Percentiles rank a stretch among this genome's conserved stretches.
Conservation (phyloP, 2,797 vertebrate species). For the Crypturellus tataupa region DNA sequence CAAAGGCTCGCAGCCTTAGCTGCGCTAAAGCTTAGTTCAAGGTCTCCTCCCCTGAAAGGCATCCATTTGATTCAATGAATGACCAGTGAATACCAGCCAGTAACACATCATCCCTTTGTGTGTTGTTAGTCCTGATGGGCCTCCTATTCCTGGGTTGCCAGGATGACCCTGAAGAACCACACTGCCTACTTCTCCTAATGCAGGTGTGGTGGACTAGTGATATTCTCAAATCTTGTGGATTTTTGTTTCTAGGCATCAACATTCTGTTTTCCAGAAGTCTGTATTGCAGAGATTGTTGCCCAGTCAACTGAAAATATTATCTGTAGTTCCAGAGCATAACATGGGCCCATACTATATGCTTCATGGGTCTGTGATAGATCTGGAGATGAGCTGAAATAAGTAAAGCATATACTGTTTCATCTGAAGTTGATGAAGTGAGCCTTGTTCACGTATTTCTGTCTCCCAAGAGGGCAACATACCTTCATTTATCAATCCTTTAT, state of each 20-base stretch:
- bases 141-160: neutral
- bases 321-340: neutral
- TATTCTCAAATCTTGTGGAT: neutral
- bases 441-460: neutral
- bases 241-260: neutral
- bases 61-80: neutral
- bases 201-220: neutral
- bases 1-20: neutral
- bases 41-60: neutral
- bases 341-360: neutral
- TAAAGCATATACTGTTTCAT: neutral
- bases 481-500: neutral
- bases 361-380: neutral
- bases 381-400: neutral
- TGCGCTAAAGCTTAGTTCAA: neutral
- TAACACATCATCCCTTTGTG: neutral
- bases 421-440: neutral
- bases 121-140: neutral
- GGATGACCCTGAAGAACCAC: conserved; percentile 1
- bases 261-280: neutral
- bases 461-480: neutral
- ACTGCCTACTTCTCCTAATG: neutral
- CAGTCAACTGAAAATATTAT: conserved; percentile 10
- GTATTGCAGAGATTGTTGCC: conserved; percentile 1
- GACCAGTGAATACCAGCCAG: neutral